These are phyloP conservation scores for Danio rerio DNA, from an alignment of 2,113 vertebrate species.

Conservation along the genomic window DNA sequence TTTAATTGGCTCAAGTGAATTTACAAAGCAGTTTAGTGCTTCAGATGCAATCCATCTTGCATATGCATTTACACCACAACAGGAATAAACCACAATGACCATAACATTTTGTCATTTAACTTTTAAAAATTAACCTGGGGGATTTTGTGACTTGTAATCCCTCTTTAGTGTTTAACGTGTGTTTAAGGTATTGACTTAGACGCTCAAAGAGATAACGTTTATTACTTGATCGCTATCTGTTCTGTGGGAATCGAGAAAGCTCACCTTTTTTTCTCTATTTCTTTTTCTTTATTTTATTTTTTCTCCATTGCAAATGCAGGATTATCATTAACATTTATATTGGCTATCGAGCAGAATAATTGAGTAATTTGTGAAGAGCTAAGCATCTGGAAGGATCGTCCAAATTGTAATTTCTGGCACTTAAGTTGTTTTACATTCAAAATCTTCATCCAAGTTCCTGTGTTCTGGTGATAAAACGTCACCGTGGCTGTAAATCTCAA, in stretches of 20 bases:
- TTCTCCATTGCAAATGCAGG: neutral
- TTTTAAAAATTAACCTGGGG: neutral
- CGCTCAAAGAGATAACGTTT: slow-evolving; percentile 1
- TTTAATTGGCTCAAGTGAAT: slow-evolving; percentile 3
- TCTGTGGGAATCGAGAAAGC: slow-evolving; percentile 2
- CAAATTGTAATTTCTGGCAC: slow-evolving; percentile 18
- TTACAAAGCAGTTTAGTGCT: neutral
- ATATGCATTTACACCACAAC: neutral
- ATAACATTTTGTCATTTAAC: neutral
- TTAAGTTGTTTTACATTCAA: neutral
- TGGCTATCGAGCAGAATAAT: neutral
- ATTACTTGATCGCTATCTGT: neutral
- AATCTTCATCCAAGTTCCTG: slow-evolving; percentile 25
- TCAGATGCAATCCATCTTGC: slow-evolving; percentile 10
- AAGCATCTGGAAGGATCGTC: neutral
- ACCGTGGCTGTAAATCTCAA: slow-evolving; percentile 30
- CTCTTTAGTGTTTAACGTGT: neutral
- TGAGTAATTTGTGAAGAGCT: neutral
- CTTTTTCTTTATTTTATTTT: no score
- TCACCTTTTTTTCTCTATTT: neutral
- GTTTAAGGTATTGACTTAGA: slow-evolving; percentile 14
- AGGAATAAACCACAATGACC: neutral
- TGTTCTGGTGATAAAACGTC: slow-evolving; percentile 29
- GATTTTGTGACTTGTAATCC: neutral
- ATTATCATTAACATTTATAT: neutral